A percentile compares a stretch with the other conserved stretches of the same genome.
These are phyloP conservation scores for Tetrax tetrax DNA, from an alignment of 2,113 vertebrate genomes.

Conservation along the genomic window DNA sequence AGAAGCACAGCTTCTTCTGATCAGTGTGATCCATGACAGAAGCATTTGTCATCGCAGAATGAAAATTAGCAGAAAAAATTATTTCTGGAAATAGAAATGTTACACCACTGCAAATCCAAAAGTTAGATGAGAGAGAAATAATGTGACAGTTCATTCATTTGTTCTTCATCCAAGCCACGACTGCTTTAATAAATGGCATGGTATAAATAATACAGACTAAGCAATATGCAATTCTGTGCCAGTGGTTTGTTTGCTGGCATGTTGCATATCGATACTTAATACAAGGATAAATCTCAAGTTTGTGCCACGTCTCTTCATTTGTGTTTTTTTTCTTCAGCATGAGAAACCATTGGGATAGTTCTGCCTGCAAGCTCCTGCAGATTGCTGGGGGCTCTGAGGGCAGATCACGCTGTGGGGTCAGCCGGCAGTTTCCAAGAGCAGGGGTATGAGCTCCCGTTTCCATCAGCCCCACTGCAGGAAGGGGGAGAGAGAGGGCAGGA, in stretches of 20 bases:
- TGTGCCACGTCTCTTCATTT: background rate
- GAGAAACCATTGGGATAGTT: background rate
- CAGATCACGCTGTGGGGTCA: background rate
- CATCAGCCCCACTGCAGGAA: background rate
- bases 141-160: background rate
- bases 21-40: background rate
- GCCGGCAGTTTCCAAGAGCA: background rate
- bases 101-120: background rate
- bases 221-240: background rate
- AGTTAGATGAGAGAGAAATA: background rate
- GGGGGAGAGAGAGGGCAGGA: background rate
- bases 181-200: background rate
- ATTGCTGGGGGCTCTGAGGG: fast-evolving
- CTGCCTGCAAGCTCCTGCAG: background rate
- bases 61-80: background rate
- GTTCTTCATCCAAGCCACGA: background rate
- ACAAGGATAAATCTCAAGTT: background rate
- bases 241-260: background rate
- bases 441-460: background rate
- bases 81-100: background rate
- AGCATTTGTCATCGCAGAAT: background rate
- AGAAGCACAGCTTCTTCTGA: background rate
- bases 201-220: background rate
- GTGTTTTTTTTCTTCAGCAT: background rate
- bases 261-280: background rate